phyloP scores from a whole-genome alignment of 2,113 vertebrate genomes.

The Engystomops pustulosus region DNA sequence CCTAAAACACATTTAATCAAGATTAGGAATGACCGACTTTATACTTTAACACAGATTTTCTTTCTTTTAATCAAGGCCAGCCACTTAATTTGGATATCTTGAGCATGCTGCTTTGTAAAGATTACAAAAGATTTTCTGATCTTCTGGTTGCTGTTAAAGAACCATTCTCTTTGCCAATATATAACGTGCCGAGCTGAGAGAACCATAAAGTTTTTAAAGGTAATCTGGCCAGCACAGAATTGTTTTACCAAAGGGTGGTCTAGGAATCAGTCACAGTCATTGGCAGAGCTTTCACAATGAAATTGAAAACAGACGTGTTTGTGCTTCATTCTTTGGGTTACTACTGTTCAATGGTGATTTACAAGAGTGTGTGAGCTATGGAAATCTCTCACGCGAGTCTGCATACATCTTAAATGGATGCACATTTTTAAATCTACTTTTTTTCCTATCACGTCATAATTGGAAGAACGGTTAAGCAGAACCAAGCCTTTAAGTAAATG shows the following conservation, averaged over 20 bases:
- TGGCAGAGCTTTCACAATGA: slow-evolving; percentile 78
- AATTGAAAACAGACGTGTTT: slow-evolving; percentile 91
- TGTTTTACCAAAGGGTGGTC: slow-evolving; percentile 84
- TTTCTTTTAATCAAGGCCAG: slow-evolving; percentile 51
- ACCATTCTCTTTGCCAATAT: slow-evolving; percentile 60
- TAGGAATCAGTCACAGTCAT: slow-evolving; percentile 78
- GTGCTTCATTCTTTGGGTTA: slow-evolving; percentile 85
- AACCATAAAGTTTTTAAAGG: slow-evolving; percentile 70
- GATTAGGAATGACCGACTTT: slow-evolving; percentile 35
- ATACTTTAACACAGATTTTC: slow-evolving; percentile 38
- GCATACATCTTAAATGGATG: slow-evolving; percentile 79
- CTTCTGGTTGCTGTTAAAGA: slow-evolving; percentile 57
- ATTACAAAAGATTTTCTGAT: slow-evolving; percentile 59
- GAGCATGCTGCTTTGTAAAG: slow-evolving; percentile 60
- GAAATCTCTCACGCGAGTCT: slow-evolving; percentile 85
- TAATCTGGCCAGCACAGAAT: slow-evolving; percentile 77
- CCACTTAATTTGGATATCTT: slow-evolving; percentile 36
- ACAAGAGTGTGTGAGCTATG: slow-evolving; percentile 86
- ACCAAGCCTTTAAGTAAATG: slow-evolving; percentile 52
- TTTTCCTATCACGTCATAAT: slow-evolving; percentile 53
- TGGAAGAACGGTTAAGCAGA: slow-evolving; percentile 64
- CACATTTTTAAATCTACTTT: slow-evolving; percentile 76
- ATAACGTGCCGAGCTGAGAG: slow-evolving; percentile 66
- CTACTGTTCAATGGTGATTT: slow-evolving; percentile 91
- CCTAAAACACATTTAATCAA: slow-evolving; percentile 26